Base-by-base conservation (phyloP, 2,113 vertebrate species). In the Aphyosemion australe region DNA sequence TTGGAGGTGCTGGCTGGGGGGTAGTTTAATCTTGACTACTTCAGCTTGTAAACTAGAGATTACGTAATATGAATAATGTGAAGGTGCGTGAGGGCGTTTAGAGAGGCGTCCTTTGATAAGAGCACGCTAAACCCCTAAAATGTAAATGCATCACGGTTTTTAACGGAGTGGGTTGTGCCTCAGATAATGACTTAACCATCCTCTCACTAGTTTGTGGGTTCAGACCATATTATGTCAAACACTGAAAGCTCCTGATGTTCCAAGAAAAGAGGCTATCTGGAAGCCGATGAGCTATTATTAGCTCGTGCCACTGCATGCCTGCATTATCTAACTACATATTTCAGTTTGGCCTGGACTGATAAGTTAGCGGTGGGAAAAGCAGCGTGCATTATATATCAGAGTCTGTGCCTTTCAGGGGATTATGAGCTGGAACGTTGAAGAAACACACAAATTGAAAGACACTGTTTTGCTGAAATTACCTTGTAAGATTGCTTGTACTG, bases 241-340 rank as follows among this genome's bases (percentile, higher is more conserved):
- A 67, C 70, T 67, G 76, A 83, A 87, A 87, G 85, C 69, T 46
- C 70, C 76, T 76, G 73, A 85, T 86, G 83, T 78, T 83, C 66
- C 32, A 14, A 66, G 73, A 73, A 15, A 61, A 61, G 65, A 2
- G 0, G 12, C 55, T 41, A 63, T 69, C 55, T 81, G 67, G 78
- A 67, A 79, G 76, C 79, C 80, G 79, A 76, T 61, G 70, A 26
- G 34, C 84, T 92, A 90, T 92, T 92, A 88, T 90, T 91, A 91
- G 87, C 69, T 6, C 4, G 20, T 74, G 67, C 74, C 76, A 87
- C 77, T 32, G 39, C 80, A 55, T 87, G 87, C 80, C 83, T 79
- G 76, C 58, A 80, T 89, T 91, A 92, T 92, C 92, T 87, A 81
- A 89, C 87, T 83, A 79, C 84, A 81, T 84, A 68, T 82, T 87